Evolutionary conservation across 2,888 invertebrate genomes (phyloP), one percentile per base, ranked within the genome.

Genomic region (Chrysopilus asiliformis): DNA sequence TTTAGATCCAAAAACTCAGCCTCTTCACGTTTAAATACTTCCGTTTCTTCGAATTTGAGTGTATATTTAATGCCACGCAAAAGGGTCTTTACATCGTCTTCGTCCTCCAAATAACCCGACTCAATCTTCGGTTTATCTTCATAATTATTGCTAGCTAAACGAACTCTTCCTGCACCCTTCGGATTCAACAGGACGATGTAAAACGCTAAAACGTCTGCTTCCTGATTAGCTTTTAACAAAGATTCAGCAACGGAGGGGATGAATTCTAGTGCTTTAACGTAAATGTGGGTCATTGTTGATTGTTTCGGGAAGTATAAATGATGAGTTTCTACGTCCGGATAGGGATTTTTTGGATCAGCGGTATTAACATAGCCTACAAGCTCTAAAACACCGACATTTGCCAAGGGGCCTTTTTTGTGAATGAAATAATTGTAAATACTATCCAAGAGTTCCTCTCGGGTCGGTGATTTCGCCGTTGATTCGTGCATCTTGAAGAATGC

Each of bases 21-120:
- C 2, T 57, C 55, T n/a, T 59, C 43, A 44, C 52, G 46, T 39
- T 53, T 52, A 41, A 72, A 66, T 0, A 59, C 44, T 22, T 53
- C 33, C 0, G 72, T 70, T 10, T 57, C 38, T 19, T 63, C 49
- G 8, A 72, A 46, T 36, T 55, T 56, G 9, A 57, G 47, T 8
- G 60, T 42, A 28, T 61, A 60, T 33, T 59, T 48, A 10, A 69
- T 53, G 1, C 60, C 66, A 34, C 63, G 54, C 2, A 65, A 44
- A 7, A 70, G 58, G 1, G 60, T 60, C 20, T 65, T 50, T 1
- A 71, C 45, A 49, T 80, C 79, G 36, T 65, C 56, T 1, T 58
- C 50, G 12, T 74, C 65, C 1, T 59, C 53, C 17, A 81, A 66
- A 53, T 79, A 81, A 47, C 77, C 76, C 2, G 76, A 62, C 45